phyloP scores from a whole-genome alignment of 2,888 invertebrate species.

The Epistrophe eligans region DNA sequence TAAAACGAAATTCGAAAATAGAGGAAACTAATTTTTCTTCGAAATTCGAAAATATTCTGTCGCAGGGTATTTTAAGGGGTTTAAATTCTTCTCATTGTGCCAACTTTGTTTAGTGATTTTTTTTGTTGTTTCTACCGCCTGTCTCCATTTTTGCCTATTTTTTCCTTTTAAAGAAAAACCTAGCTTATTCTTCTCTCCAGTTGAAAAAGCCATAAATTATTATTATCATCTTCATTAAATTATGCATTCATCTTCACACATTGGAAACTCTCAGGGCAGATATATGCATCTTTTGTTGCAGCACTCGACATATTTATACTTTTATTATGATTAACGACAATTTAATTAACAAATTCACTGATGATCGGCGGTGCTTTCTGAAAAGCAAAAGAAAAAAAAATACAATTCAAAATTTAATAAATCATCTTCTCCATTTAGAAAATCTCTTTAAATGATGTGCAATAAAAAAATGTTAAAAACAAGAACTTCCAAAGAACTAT shows the following conservation, averaged over 20 bases:
- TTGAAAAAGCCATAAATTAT: slow-evolving; percentile 1
- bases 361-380: slow-evolving; percentile 43
- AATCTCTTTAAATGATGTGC: slow-evolving; percentile 14
- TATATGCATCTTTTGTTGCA: slow-evolving; percentile 15
- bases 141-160: not conserved
- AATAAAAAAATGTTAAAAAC: slow-evolving; percentile 43
- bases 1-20: no score
- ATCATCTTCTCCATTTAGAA: slow-evolving; percentile 30
- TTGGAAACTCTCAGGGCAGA: not conserved
- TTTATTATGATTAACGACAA: slow-evolving; percentile 67
- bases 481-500: slow-evolving; percentile 47
- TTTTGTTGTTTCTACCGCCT: not conserved
- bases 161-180: not conserved
- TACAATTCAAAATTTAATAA: not conserved
- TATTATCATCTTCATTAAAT: not conserved
- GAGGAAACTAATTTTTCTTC: no score
- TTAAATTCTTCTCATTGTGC: no score
- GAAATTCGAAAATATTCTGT: no score
- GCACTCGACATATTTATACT: slow-evolving; percentile 43
- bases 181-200: not conserved
- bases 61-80: no score
- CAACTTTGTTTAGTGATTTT: no score
- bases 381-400: slow-evolving; percentile 5
- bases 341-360: slow-evolving; percentile 67
- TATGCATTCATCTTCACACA: not conserved